Percentiles rank a stretch among this genome's conserved stretches.
These are phyloP conservation scores for Osmoderma eremita DNA, from an alignment of 2,888 invertebrate species.

Conservation along the genomic window DNA sequence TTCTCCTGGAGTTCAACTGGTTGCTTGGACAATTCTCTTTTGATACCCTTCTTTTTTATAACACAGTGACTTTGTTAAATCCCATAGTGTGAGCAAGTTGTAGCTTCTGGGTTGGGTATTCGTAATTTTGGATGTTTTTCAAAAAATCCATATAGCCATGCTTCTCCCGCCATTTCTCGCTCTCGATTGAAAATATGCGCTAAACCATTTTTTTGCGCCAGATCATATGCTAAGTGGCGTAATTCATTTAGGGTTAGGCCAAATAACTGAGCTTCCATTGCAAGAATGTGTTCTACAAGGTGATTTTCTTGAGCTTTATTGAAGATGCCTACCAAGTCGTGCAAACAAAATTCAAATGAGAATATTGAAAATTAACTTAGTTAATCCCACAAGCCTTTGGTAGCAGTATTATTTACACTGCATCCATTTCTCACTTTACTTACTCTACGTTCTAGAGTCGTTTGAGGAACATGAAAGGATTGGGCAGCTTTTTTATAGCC, in stretches of 20 bases:
- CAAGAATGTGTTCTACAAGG: background rate
- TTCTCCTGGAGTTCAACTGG: no score
- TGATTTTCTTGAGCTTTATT: background rate
- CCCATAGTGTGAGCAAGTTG: no score
- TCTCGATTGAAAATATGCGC: background rate
- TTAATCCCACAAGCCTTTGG: background rate
- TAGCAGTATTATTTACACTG: background rate
- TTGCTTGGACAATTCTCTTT: no score
- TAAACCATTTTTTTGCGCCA: background rate
- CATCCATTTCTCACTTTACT: background rate
- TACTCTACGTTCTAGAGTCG: background rate
- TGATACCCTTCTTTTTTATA: no score
- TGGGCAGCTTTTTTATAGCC: background rate
- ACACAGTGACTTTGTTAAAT: no score
- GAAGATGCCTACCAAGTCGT: background rate
- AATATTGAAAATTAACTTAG: conserved; percentile 1
- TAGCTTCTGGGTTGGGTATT: no score
- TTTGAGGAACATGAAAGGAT: no score
- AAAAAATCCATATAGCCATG: background rate
- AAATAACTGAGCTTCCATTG: conserved; percentile 3
- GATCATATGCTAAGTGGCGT: background rate
- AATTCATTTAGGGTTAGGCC: background rate
- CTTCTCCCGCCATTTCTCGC: background rate
- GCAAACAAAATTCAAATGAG: background rate
- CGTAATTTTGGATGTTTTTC: background rate